Conservation (phyloP, 2,888 invertebrate species). For the Diploptera punctata region DNA sequence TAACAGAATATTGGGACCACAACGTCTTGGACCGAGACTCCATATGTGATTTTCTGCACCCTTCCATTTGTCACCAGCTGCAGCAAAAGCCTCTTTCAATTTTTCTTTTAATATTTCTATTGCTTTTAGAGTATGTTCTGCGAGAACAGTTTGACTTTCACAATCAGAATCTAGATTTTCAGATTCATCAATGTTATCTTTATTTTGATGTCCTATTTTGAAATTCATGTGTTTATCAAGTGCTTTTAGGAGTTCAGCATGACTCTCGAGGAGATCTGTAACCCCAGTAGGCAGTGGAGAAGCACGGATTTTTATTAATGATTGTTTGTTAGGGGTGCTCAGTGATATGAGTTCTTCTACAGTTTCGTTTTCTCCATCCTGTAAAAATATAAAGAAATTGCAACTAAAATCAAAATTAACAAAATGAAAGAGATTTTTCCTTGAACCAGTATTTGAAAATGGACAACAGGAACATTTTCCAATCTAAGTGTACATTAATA, state of each 20-base stretch:
- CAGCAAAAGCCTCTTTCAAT: conserved; percentile 65
- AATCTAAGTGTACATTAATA: too few species aligned
- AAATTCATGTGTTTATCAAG: conserved; percentile 31
- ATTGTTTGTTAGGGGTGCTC: conserved; percentile 74
- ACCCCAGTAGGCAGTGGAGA: conserved; percentile 76
- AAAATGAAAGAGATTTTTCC: too few species aligned
- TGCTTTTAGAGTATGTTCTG: conserved; percentile 54
- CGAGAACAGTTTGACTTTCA: conserved; percentile 3
- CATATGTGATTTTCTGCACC: conserved; percentile 74
- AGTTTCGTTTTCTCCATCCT: conserved; percentile 60
- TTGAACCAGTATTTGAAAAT: too few species aligned
- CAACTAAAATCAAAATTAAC: too few species aligned
- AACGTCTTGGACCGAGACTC: conserved; percentile 90
- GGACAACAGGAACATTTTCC: too few species aligned
- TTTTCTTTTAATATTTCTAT: conserved; percentile 62
- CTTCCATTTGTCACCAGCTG: conserved; percentile 62
- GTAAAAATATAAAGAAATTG: too few species aligned
- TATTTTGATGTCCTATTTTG: background rate
- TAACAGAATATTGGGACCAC: conserved; percentile 80
- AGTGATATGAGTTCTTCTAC: conserved; percentile 58
- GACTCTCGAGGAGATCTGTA: conserved; percentile 73
- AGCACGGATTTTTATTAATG: conserved; percentile 73
- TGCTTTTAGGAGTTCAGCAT: conserved; percentile 68
- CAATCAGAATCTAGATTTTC: background rate
- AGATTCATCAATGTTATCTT: conserved; percentile 5